Conservation (phyloP, 2,113 vertebrate species). For the Gallinago undulata region DNA sequence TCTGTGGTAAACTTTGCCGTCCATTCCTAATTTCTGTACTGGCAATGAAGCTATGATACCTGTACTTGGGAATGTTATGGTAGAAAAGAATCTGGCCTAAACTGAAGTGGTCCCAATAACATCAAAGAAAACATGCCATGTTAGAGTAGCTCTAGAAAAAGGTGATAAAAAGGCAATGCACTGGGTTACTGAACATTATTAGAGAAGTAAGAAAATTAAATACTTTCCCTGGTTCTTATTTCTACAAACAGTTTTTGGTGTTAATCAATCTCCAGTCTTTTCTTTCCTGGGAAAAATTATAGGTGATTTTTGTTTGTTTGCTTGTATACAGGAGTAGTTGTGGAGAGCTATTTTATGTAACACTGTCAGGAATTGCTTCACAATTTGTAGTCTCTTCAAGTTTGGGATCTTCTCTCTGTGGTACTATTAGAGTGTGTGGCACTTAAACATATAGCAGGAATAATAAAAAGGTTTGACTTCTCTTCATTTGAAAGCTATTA, state of each 20-base stretch:
- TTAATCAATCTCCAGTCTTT: not conserved
- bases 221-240: not conserved
- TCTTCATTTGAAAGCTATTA: conserved; percentile 17
- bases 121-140: not conserved
- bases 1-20: not conserved
- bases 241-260: not conserved
- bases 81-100: not conserved
- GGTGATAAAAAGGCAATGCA: not conserved
- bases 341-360: not conserved
- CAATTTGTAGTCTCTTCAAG: not conserved
- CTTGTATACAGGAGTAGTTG: not conserved
- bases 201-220: not conserved
- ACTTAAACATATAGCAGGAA: not conserved
- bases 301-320: not conserved
- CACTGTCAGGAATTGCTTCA: not conserved
- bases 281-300: not conserved
- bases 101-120: not conserved
- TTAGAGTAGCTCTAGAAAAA: not conserved
- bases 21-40: not conserved
- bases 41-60: not conserved
- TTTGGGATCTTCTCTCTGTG: not conserved
- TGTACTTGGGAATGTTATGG: not conserved
- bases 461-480: not conserved
- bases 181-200: not conserved
- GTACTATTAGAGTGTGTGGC: not conserved